Base-by-base conservation (phyloP, 2,888 invertebrate genomes). In the Chrysolina americana region DNA sequence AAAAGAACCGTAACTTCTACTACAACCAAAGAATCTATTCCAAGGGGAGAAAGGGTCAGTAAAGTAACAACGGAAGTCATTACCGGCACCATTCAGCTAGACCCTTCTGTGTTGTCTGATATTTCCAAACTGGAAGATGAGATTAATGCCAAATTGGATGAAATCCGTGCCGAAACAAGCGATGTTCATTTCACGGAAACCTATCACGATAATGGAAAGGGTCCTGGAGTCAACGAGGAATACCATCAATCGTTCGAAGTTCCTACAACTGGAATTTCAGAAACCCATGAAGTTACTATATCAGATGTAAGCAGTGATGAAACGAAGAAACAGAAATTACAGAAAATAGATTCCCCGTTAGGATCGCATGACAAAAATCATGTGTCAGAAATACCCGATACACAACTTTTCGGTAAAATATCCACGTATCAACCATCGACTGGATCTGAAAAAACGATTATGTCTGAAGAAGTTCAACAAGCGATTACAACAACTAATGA, bases 401-500 rank as follows among this genome's bases (percentile, higher is more conserved):
- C 56, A 10, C 73, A 77, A 65, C 48, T 75, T 21, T 50, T 69
- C 8, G 73, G 73, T 10, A 76, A 53, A 73, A 71, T 73, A 23
- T 71, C 73, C 10, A 65, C 13, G 19, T 53, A 41, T 53, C 8
- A 41, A 19, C 36, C 65, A 21, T 62, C 72, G 2, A 41, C 13
- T 0, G 66, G 63, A 23, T 17, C 44, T 44, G 47, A 21, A 63
- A 68, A 63, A 41, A 19, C 41, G 1, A 65, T 59, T 65, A 41
- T 71, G 15, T 47, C 68, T 47, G 64, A 63, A 4, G 76, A 78
- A 68, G 66, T 69, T 1, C 48, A 77, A 47, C 77, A 72, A 62
- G 76, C 77, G 5, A 73, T 85, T 78, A 77, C 81, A 68, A 78
- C 81, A 44, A 82, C 83, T 9, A 76, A 80, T 15, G 74, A 79